Conservation (phyloP, 2,888 invertebrate genomes). For the Melinaea menophilus region DNA sequence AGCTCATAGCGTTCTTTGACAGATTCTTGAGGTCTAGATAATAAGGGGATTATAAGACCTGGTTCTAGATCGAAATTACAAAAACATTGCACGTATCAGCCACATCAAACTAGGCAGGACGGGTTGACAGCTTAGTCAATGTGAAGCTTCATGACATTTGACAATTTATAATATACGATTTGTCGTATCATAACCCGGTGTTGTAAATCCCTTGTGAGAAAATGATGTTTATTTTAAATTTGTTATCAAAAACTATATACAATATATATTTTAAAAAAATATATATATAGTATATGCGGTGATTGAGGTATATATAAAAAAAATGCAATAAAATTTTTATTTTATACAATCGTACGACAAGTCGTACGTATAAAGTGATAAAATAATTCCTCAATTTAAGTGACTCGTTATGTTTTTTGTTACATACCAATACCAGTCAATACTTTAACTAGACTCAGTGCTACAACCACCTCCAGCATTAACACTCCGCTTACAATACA, state of each 20-base stretch:
- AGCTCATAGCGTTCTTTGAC: conserved; percentile 2
- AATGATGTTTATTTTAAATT: too few species aligned
- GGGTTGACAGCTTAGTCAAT: conserved; percentile 26
- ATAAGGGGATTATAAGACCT: conserved; percentile 1
- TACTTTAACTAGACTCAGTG: conserved; percentile 20
- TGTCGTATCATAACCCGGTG: conserved; percentile 9
- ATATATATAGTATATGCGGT: too few species aligned
- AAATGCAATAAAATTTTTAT: neutral
- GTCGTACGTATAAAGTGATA: conserved; percentile 15
- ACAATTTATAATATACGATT: conserved; percentile 21
- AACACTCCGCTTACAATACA: conserved; percentile 20
- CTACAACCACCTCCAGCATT: conserved; percentile 17
- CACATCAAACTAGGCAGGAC: conserved; percentile 22
- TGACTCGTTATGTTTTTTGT: conserved; percentile 29
- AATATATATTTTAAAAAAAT: too few species aligned
- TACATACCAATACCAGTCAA: conserved; percentile 17
- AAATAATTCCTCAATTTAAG: conserved; percentile 30
- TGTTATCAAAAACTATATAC: too few species aligned
- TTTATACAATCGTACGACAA: conserved; percentile 12
- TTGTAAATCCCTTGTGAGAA: too few species aligned
- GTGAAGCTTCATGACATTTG: conserved; percentile 16
- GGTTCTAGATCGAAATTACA: conserved; percentile 20
- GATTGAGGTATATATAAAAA: neutral
- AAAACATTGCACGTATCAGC: conserved; percentile 22
- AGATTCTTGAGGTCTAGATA: conserved; percentile 7